Base-by-base conservation (phyloP, 2,113 vertebrate genomes). In the Larimichthys polyactis region DNA sequence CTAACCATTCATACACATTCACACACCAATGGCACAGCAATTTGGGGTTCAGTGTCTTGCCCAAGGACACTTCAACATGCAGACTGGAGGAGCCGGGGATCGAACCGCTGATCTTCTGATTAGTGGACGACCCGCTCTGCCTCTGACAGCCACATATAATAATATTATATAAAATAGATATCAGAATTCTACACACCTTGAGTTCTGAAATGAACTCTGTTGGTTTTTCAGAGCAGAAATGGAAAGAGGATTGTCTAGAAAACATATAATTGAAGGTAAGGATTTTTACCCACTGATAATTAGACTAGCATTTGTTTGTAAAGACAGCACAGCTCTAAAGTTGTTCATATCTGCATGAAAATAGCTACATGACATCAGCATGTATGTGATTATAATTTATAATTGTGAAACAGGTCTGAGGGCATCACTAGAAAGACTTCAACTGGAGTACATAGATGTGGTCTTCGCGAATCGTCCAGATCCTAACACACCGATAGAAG, bases 261-360 rank as follows among this genome's bases (percentile, higher is more conserved):
- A 99, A 84, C 97, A 99, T 87, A 98, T 99, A 8, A 97, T 98
- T 43, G 97, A 99, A 96, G 97, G 97, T 99, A 92, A 87, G n/a
- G 2, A 44, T 12, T 14, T 48, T 54, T 55, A 27, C 1, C 11
- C 3, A 40, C 11, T 36, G 36, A 36, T 36, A 36, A 36, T n/a
- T n/a, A n/a, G n/a, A n/a, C n/a, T n/a, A n/a, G n/a, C n/a, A n/a
- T 67, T 46, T 60, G n/a, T 73, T 60, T 71, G 36, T 36, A 67
- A n/a, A 73, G 36, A 32, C 7, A 40, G 32, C 36, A 46, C 22
- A 48, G 3, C 11, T 36, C 36, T 36, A 22, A 19, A 59, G n/a
- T 19, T 69, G 17, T 71, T 43, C 12, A 67, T 27, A 16, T 14
- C 44, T 54, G 54, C 54, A 32, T 49, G n/a, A 43, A 4, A 22